Percentiles rank a stretch among this genome's conserved stretches.
These are phyloP conservation scores for Enteromius mattozi DNA, from an alignment of 2,797 vertebrate species.

Conservation along the genomic window DNA sequence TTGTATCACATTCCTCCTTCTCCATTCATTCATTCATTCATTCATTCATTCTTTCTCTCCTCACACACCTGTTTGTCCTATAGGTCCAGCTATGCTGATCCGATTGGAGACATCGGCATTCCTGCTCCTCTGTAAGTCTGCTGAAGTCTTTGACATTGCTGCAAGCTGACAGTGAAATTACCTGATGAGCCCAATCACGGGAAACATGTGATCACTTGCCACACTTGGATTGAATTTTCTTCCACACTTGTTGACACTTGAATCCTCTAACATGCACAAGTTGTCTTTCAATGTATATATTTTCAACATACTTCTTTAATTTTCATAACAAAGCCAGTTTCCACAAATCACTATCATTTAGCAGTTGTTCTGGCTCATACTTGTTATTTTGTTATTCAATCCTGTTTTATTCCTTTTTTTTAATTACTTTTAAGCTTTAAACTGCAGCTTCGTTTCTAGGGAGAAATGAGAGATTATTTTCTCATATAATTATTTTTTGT, in stretches of 20 bases:
- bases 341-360: not conserved
- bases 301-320: constrained; percentile 2
- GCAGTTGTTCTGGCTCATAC: not conserved
- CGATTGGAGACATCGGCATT: constrained; percentile 18
- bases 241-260: constrained; percentile 59
- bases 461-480: not conserved
- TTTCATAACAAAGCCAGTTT: constrained; percentile 2
- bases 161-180: constrained; percentile 50
- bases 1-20: not conserved
- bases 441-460: not conserved
- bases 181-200: constrained; percentile 14
- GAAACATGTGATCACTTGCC: constrained; percentile 64
- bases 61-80: constrained; percentile 6
- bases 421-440: not conserved
- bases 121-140: constrained; percentile 57
- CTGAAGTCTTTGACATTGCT: constrained; percentile 44
- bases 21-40: not conserved
- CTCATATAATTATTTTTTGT: not conserved
- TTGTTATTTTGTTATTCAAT: not conserved
- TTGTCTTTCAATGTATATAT: constrained; percentile 6
- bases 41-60: not conserved
- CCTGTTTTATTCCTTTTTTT: not conserved
- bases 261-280: constrained; percentile 14
- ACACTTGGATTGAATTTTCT: constrained; percentile 47
- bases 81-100: constrained; percentile 38